Base-by-base conservation (phyloP, 2,797 vertebrate species). In the Lophius americanus region DNA sequence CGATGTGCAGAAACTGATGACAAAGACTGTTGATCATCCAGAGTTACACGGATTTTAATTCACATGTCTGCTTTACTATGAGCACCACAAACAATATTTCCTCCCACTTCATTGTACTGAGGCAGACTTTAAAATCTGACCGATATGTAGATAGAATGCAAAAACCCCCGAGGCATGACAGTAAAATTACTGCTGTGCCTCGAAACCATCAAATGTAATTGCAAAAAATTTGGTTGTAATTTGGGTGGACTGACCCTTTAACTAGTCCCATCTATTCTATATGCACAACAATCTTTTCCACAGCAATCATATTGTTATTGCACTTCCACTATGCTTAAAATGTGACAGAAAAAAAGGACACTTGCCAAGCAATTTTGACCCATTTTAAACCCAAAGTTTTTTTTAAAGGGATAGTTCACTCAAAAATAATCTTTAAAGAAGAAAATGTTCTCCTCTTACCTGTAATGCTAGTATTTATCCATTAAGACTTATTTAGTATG, bases 331-430 rank as follows among this genome's bases (percentile, higher is more conserved):
- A 41, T 49, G 67, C 50, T 57, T 53, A 62, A 23, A 23, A 59
- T 2, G n/a, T n/a, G 53, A 75, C 43, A 72, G 49, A 71, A 37
- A 37, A 63, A 79, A 23, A 23, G 7, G 7, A 67, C 50, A 66
- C 39, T 64, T 54, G 47, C 43, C 5, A 9, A 69, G 56, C 78
- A 42, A 55, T 68, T 75, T 78, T 75, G 73, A 78, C 82, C 81
- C 59, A 57, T 67, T 69, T 66, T 38, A 51, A 12, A 64, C 55
- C 62, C 13, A 36, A 39, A 7, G 23, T 23, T 23, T 23, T 52
- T 70, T 68, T 54, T 41, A 49, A 56, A 54, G 37, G 41, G 41
- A 42, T 3, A 42, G 3, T 42, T 42, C 9, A 44, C 42, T 10
- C 3, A 11, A 44, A 44, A 44, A 44, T 11, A 44, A 10, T 11